phyloP scores from a whole-genome alignment of 2,113 vertebrate genomes.

The Cynoglossus semilaevis region DNA sequence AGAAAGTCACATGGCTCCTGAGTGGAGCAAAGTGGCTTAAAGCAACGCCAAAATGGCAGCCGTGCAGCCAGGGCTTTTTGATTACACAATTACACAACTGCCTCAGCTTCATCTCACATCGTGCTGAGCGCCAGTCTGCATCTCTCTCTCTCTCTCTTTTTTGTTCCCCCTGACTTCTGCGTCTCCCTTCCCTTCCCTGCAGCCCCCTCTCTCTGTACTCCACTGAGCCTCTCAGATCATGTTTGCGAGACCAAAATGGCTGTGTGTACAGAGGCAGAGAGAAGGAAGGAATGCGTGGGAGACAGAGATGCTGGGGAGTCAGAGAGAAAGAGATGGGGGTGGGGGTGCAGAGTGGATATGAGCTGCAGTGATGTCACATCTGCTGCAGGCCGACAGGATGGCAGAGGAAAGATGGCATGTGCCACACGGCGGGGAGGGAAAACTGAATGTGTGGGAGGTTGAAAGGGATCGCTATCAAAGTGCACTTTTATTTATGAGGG shows the following conservation, averaged over 20 bases:
- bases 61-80: conserved; percentile 57
- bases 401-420: conserved; percentile 63
- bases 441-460: conserved; percentile 28
- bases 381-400: conserved; percentile 66
- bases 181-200: conserved; percentile 1
- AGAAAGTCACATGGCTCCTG: conserved; percentile 77
- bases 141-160: conserved; percentile 10
- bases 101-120: conserved; percentile 44
- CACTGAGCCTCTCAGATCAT: conserved; percentile 47
- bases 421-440: conserved; percentile 41
- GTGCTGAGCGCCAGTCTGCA: no score
- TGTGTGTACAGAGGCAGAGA: conserved; percentile 66
- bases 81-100: conserved; percentile 63
- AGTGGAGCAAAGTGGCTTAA: conserved; percentile 73
- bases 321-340: conserved; percentile 21
- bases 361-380: conserved; percentile 69
- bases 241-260: conserved; percentile 73
- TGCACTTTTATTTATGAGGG: conserved; percentile 26
- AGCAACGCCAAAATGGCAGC: conserved; percentile 76
- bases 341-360: conserved; percentile 25
- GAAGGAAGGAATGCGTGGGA: conserved; percentile 72
- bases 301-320: conserved; percentile 67
- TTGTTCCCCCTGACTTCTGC: conserved; percentile 21
- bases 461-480: conserved; percentile 30
- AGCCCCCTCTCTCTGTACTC: conserved; percentile 14